Conservation (phyloP, 23 tunicate species). For the Trididemnum miniatum region DNA sequence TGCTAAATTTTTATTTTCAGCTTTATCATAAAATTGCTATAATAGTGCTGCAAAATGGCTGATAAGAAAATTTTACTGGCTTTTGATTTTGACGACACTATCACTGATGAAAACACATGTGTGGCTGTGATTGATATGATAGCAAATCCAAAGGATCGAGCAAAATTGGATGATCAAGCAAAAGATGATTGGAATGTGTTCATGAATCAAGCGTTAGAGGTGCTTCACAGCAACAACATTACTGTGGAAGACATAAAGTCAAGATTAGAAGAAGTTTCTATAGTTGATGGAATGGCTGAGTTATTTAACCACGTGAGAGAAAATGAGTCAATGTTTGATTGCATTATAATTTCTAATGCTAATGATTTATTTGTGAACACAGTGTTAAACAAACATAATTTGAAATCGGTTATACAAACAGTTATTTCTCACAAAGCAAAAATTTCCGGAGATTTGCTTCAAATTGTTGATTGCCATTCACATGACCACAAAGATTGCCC, state of each 20-base stretch:
- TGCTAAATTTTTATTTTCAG: too few relatives aligned
- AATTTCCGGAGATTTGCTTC: constrained; percentile 1
- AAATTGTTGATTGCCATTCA: constrained; percentile 32
- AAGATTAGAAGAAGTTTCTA: neutral
- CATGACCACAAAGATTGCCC: constrained; percentile 57
- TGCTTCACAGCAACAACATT: neutral
- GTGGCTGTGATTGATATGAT: too few relatives aligned
- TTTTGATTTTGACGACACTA: constrained; percentile 71
- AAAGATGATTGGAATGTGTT: constrained; percentile 67
- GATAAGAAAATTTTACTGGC: constrained; percentile 27
- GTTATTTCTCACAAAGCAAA: constrained; percentile 39
- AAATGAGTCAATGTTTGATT: constrained; percentile 22
- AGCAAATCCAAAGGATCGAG: too few relatives aligned
- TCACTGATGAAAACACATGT: constrained; percentile 51
- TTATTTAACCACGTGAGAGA: constrained; percentile 15
- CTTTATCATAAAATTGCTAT: too few relatives aligned
- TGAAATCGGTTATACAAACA: neutral
- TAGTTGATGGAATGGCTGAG: constrained; percentile 31
- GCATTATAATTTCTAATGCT: constrained; percentile 64
- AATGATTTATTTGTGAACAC: constrained; percentile 51
- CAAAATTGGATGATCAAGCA: too few relatives aligned
- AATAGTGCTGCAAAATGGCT: too few relatives aligned
- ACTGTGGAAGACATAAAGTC: neutral
- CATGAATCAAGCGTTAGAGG: constrained; percentile 48
- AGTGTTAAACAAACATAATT: constrained; percentile 3